Evolutionary conservation across 2,113 vertebrate genomes (phyloP).

Genomic region (Lophotis ruficrista): DNA sequence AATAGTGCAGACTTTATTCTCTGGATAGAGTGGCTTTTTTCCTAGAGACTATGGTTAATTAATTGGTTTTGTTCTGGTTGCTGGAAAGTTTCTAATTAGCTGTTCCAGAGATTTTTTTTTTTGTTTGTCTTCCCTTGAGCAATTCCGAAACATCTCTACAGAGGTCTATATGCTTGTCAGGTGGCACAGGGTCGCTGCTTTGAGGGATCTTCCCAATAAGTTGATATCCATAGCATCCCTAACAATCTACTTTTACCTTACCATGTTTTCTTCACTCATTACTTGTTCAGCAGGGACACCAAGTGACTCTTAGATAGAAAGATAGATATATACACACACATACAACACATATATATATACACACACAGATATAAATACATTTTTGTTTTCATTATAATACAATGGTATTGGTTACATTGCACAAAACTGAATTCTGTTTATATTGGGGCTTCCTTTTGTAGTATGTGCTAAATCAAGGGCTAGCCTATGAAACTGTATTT

Average conservation of each 20-base stretch:
- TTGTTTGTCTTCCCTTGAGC: neutral
- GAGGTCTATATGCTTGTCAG: neutral
- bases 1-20: slow-evolving; percentile 28
- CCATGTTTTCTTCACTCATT: neutral
- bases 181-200: neutral
- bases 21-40: neutral
- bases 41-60: slow-evolving; percentile 41
- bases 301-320: neutral
- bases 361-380: accelerated
- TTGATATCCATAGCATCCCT: neutral
- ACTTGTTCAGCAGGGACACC: neutral
- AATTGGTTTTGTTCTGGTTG: slow-evolving; percentile 51
- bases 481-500: neutral
- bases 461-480: neutral
- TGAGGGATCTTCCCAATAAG: neutral
- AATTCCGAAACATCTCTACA: neutral
- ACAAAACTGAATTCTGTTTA: neutral
- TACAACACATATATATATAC: neutral
- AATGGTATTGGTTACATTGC: neutral
- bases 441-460: neutral
- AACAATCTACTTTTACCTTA: neutral
- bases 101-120: slow-evolving; percentile 1
- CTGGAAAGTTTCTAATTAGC: slow-evolving; percentile 57
- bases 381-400: neutral
- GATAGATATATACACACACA: neutral